Conservation (phyloP, 2,113 vertebrate genomes). For the Lycaon pictus region DNA sequence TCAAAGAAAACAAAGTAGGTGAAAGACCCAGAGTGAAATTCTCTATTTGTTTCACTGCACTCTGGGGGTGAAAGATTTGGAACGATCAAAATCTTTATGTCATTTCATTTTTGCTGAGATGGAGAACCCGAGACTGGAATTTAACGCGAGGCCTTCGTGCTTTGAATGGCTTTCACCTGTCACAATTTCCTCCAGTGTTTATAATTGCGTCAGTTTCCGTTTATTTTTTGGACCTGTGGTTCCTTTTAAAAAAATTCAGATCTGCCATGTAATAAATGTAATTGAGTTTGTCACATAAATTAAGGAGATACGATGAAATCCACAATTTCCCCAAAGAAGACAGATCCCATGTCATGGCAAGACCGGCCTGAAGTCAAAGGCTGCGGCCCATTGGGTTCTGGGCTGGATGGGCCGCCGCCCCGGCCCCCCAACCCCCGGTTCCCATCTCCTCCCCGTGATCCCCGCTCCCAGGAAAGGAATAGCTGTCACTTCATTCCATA, state of each 20-base stretch:
- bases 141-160: conserved; percentile 74
- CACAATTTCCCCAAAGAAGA: not conserved
- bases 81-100: not conserved
- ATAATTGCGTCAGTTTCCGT: conserved; percentile 23
- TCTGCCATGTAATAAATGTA: not conserved
- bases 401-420: not conserved
- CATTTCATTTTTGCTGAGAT: conserved; percentile 69
- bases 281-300: not conserved
- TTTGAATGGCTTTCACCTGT: conserved; percentile 79
- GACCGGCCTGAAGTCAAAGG: not conserved
- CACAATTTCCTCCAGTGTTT: conserved; percentile 64
- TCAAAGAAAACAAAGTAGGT: conserved; percentile 80
- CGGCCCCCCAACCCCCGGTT: not conserved
- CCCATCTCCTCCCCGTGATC: not conserved
- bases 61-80: not conserved
- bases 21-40: conserved; percentile 61
- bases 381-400: accelerated
- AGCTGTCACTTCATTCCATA: conserved; percentile 79
- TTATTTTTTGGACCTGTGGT: not conserved
- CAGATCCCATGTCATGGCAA: not conserved
- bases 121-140: conserved; percentile 58
- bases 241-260: conserved; percentile 7
- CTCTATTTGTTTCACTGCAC: conserved; percentile 21
- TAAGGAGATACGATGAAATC: not conserved
- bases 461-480: conserved; percentile 7